A percentile compares a stretch with the other conserved stretches of the same genome.
Conservation (phyloP, 2,888 invertebrate species). For the Drosophila maculinotata region DNA sequence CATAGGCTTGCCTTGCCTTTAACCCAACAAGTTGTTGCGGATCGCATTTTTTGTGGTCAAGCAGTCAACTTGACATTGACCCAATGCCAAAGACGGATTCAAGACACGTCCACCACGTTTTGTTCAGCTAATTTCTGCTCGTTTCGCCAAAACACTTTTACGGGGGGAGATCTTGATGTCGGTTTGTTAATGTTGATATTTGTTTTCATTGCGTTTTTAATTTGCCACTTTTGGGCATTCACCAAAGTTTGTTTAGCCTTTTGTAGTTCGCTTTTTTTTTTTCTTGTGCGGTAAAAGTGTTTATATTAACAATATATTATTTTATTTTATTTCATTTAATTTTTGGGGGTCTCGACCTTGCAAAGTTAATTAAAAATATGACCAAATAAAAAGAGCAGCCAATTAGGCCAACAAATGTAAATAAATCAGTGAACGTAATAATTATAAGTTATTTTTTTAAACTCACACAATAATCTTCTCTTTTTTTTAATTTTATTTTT, state of each 20-base stretch:
- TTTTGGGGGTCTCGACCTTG: conserved; percentile 61
- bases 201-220: conserved; percentile 53
- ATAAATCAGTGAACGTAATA: too few relatives aligned
- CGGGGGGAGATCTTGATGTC: conserved; percentile 8
- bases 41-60: conserved; percentile 36
- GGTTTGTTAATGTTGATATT: conserved; percentile 43
- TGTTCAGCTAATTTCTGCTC: conserved; percentile 50
- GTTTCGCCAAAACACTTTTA: conserved; percentile 31
- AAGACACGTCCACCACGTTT: conserved; percentile 50
- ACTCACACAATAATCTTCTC: too few relatives aligned
- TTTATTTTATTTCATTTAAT: conserved; percentile 10
- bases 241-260: conserved; percentile 48
- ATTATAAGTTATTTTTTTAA: too few relatives aligned
- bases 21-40: conserved; percentile 35
- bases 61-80: conserved; percentile 72
- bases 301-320: conserved; percentile 20
- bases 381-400: conserved; percentile 1
- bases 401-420: background rate
- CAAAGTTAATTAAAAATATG: conserved; percentile 53
- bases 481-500: too few relatives aligned
- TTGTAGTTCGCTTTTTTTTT: conserved; percentile 26
- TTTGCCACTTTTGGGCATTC: conserved; percentile 69
- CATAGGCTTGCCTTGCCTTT: conserved; percentile 42
- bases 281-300: conserved; percentile 57
- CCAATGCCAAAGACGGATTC: conserved; percentile 67